phyloP scores from a whole-genome alignment of 2,797 vertebrate species.

The Siniperca obscura region DNA sequence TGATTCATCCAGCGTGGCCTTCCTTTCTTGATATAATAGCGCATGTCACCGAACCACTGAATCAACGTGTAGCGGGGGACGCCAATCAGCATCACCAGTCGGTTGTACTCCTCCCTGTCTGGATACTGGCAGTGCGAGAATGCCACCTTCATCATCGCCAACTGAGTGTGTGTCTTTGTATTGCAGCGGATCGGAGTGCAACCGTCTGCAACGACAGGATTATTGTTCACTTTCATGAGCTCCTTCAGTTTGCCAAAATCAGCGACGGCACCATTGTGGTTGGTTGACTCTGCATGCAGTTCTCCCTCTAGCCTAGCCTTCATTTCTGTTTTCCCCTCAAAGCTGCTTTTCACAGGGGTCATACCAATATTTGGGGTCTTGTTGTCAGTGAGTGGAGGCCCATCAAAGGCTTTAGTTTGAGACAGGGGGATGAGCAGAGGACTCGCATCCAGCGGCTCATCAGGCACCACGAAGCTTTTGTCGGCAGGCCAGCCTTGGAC shows the following conservation, averaged over 20 bases:
- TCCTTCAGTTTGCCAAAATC: not conserved
- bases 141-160: constrained; percentile 81
- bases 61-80: constrained; percentile 80
- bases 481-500: not conserved
- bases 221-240: not conserved
- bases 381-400: not conserved
- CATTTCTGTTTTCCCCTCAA: not conserved
- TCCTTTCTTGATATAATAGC: constrained; percentile 86
- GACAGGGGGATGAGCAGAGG: not conserved
- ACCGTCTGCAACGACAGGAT: fast-evolving
- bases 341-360: not conserved
- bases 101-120: constrained; percentile 78
- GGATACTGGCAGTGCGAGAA: constrained; percentile 88
- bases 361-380: not conserved
- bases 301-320: not conserved
- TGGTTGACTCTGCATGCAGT: not conserved
- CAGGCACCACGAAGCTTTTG: not conserved
- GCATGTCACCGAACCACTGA: constrained; percentile 89
- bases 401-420: not conserved
- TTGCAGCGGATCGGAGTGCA: fast-evolving
- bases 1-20: constrained; percentile 85
- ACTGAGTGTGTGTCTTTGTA: constrained; percentile 67
- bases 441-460: not conserved
- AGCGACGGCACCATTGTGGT: fast-evolving
- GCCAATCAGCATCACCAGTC: constrained; percentile 75